Conservation (phyloP, 2,797 vertebrate species). For the Gallirallus australis region DNA sequence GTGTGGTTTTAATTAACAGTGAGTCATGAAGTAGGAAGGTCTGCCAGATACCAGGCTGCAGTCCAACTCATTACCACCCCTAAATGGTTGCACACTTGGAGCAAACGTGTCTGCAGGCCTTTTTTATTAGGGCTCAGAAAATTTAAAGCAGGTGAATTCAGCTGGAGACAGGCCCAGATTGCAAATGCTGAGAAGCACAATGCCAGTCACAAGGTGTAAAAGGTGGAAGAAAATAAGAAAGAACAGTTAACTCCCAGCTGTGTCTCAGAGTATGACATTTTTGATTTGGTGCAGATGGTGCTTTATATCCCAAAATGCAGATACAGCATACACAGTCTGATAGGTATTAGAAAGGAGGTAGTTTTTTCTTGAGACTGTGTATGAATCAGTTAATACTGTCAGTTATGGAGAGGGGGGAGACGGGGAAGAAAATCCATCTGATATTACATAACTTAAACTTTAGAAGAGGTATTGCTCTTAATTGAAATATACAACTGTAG, state of each 20-base stretch:
- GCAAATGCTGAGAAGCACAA: slow-evolving; percentile 10
- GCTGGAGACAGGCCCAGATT: slow-evolving; percentile 49
- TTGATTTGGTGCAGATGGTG: slow-evolving; percentile 35
- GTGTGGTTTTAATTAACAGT: slow-evolving; percentile 83
- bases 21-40: slow-evolving; percentile 74
- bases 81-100: slow-evolving; percentile 72
- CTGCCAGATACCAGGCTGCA: slow-evolving; percentile 73
- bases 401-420: neutral
- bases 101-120: slow-evolving; percentile 70
- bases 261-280: neutral
- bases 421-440: neutral
- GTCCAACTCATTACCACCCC: slow-evolving; percentile 79
- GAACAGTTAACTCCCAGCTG: slow-evolving; percentile 57
- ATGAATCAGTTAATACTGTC: neutral
- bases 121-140: slow-evolving; percentile 67
- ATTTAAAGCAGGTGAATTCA: slow-evolving; percentile 68
- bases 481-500: neutral
- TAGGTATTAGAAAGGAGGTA: neutral
- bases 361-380: neutral
- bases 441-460: neutral
- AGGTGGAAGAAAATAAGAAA: slow-evolving; percentile 59
- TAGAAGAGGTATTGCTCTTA: neutral
- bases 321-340: neutral
- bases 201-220: slow-evolving; percentile 60
- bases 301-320: slow-evolving; percentile 32